Percentiles rank a stretch among this genome's conserved stretches.
These are phyloP conservation scores for Stercorarius parasiticus DNA, from an alignment of 2,113 vertebrate genomes.

Conservation along the genomic window DNA sequence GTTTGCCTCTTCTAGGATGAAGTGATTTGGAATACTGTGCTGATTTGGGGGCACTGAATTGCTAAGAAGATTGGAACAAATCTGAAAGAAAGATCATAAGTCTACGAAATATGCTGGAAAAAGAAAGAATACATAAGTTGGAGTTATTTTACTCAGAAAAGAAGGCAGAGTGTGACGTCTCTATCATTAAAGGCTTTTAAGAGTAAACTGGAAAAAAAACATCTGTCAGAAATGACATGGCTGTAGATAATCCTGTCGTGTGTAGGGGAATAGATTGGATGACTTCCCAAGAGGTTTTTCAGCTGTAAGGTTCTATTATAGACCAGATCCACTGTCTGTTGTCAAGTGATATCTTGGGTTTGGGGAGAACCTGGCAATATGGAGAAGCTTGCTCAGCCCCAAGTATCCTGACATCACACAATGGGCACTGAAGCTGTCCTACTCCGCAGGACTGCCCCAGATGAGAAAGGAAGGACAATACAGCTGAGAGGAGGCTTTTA, in stretches of 20 bases:
- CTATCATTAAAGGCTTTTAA: slow-evolving; percentile 40
- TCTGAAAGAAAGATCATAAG: background rate
- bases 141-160: slow-evolving; percentile 2
- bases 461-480: background rate
- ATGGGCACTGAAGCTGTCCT: background rate
- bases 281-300: slow-evolving; percentile 23
- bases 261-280: background rate
- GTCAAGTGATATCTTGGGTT: background rate
- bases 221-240: slow-evolving; percentile 24
- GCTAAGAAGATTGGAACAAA: background rate
- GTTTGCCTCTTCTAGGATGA: background rate
- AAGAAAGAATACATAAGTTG: background rate
- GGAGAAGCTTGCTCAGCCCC: background rate
- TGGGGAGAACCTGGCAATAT: background rate
- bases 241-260: slow-evolving; percentile 15
- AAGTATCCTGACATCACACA: background rate
- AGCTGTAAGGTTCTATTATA: background rate
- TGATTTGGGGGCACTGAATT: background rate
- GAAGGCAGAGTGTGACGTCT: background rate
- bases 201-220: background rate
- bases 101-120: background rate
- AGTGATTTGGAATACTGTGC: background rate
- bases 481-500: background rate
- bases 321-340: background rate
- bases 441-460: background rate